These are phyloP conservation scores for Eilema griseolum DNA, from an alignment of 2,888 invertebrate species.

Conservation along the genomic window DNA sequence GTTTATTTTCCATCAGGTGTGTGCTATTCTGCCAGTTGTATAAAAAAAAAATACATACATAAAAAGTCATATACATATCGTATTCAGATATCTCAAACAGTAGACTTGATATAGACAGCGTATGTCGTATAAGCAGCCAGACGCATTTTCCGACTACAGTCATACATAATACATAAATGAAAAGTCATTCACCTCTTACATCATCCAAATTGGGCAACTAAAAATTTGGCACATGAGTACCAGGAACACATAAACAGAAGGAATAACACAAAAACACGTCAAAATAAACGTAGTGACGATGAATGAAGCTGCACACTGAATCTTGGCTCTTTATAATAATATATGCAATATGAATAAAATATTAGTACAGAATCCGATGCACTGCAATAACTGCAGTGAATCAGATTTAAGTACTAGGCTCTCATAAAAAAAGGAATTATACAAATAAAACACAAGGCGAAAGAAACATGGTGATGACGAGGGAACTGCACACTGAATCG, in stretches of 20 bases:
- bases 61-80: too few relatives aligned
- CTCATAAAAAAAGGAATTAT: neutral
- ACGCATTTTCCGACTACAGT: neutral
- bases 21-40: too few relatives aligned
- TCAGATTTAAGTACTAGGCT: neutral
- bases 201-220: neutral
- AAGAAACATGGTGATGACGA: neutral
- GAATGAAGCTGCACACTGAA: too few relatives aligned
- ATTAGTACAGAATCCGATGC: too few relatives aligned
- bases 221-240: neutral
- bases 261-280: neutral
- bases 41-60: too few relatives aligned
- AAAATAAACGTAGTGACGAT: too few relatives aligned
- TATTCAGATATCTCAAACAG: too few relatives aligned
- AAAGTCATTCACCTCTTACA: neutral
- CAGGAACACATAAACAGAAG: neutral
- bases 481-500: neutral
- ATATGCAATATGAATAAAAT: too few relatives aligned
- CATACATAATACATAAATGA: neutral
- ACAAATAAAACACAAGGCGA: neutral
- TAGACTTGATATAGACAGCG: neutral
- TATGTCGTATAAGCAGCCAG: neutral
- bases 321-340: too few relatives aligned
- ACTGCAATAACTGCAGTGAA: too few relatives aligned
- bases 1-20: too few relatives aligned